Evolutionary conservation across 2,888 invertebrate species (phyloP).

Genomic region (Bruchidius siliquastri): DNA sequence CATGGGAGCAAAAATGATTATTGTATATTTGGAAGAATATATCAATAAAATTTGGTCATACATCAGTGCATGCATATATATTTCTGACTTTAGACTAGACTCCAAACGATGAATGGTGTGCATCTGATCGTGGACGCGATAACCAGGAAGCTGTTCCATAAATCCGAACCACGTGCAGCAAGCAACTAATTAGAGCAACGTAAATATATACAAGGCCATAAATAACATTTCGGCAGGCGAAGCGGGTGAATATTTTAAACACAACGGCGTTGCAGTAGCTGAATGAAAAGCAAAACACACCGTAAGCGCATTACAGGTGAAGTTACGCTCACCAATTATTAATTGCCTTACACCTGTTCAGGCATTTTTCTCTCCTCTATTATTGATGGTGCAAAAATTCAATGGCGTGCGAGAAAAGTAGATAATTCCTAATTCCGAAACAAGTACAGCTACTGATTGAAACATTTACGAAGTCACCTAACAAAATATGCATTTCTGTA

Average conservation of each 20-base stretch:
- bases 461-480: too few species aligned
- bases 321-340: background rate
- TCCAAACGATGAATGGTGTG: background rate
- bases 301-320: background rate
- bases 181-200: background rate
- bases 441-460: too few species aligned
- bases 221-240: background rate
- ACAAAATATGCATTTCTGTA: too few species aligned
- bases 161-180: background rate
- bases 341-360: background rate
- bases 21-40: too few species aligned
- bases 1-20: too few species aligned
- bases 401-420: too few species aligned
- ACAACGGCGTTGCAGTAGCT: background rate
- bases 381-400: background rate
- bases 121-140: background rate
- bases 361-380: background rate
- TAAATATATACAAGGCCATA: background rate
- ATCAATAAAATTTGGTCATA: too few species aligned
- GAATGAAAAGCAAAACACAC: background rate
- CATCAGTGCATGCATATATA: too few species aligned
- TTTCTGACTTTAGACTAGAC: background rate
- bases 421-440: too few species aligned
- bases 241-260: background rate
- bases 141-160: background rate